phyloP scores from a whole-genome alignment of 2,113 vertebrate species.

The Vanacampus margaritifer region DNA sequence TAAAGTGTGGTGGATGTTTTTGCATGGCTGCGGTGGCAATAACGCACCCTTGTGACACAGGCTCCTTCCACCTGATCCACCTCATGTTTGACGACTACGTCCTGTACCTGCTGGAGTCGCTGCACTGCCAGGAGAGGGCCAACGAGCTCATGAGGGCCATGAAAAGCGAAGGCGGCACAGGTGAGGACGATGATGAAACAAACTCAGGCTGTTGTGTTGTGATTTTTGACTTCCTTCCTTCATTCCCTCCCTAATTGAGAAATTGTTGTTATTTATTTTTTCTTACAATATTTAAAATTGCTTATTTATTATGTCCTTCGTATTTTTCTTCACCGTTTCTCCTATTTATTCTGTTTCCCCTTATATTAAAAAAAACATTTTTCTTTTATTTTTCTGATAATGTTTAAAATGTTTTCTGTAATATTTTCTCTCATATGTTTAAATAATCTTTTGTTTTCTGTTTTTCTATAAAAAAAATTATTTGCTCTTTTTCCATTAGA shows the following conservation, averaged over 20 bases:
- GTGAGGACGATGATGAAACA: constrained; percentile 67
- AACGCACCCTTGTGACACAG: constrained; percentile 57
- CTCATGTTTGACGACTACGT: constrained; percentile 99
- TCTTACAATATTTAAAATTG: no score
- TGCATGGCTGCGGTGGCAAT: not conserved
- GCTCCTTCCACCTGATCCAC: constrained; percentile 97
- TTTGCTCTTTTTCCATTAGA: not conserved
- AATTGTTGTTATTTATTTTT: no score
- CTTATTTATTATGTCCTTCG: no score
- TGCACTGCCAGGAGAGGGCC: constrained; percentile 95
- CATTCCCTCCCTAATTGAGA: no score
- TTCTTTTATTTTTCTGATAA: not conserved
- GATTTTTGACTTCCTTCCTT: no score
- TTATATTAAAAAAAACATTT: no score
- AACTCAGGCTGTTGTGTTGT: no score
- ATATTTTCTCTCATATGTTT: not conserved
- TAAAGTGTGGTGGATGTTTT: constrained; percentile 9
- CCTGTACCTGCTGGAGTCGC: constrained; percentile 93
- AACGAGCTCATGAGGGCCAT: constrained; percentile 95
- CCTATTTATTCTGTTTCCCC: no score
- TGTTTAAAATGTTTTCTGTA: not conserved
- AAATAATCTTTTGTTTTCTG: not conserved
- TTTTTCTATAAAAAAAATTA: not conserved
- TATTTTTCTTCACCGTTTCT: no score
- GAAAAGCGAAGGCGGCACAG: constrained; percentile 87